Conservation (phyloP, 2,888 invertebrate species). For the Pammene aurita region DNA sequence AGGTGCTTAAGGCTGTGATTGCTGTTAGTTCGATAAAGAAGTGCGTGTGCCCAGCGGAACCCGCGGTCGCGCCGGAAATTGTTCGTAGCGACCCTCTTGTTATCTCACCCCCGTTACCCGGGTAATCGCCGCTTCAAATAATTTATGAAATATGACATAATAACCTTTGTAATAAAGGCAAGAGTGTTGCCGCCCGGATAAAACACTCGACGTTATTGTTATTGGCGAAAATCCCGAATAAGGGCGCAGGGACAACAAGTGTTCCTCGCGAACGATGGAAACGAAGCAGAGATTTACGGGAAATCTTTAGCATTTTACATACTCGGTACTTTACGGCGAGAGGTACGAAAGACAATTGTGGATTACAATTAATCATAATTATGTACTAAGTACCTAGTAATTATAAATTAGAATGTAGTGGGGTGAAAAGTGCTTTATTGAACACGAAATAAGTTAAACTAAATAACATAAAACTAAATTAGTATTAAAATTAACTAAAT, state of each 20-base stretch:
- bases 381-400: no score
- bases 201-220: conserved; percentile 67
- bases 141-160: conserved; percentile 78
- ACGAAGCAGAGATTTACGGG: conserved; percentile 17
- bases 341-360: neutral
- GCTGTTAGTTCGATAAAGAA: conserved; percentile 12
- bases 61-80: conserved; percentile 48
- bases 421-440: no score
- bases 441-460: no score
- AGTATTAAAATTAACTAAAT: no score
- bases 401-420: no score
- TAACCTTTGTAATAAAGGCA: conserved; percentile 74
- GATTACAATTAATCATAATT: neutral
- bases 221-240: conserved; percentile 57
- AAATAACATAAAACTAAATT: no score
- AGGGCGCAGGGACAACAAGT: conserved; percentile 38
- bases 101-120: conserved; percentile 60
- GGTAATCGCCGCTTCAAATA: conserved; percentile 71
- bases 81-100: conserved; percentile 53
- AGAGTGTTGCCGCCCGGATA: conserved; percentile 57
- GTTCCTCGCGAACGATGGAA: conserved; percentile 19
- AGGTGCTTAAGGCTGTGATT: conserved; percentile 8
- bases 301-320: neutral
- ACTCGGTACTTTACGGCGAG: neutral
- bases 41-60: conserved; percentile 34